Evolutionary conservation across 2,113 vertebrate genomes (phyloP).

Genomic region (Crotophaga sulcirostris): DNA sequence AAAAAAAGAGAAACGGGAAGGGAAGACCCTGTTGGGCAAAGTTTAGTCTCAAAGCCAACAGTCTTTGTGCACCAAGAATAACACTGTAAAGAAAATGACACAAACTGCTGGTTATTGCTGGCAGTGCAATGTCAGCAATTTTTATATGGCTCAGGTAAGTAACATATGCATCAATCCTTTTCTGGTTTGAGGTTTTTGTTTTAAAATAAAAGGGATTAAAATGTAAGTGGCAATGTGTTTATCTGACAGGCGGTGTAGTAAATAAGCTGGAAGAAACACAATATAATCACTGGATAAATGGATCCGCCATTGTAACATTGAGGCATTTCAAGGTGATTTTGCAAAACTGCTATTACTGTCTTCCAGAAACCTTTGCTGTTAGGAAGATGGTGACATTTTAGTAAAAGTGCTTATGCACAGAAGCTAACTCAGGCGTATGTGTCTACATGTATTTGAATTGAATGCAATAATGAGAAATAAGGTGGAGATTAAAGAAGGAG

Average conservation of each 20-base stretch:
- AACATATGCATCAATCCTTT: neutral
- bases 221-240: neutral
- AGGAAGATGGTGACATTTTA: neutral
- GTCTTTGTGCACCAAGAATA: neutral
- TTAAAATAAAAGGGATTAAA: neutral
- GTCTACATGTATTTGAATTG: neutral
- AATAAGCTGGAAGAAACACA: neutral
- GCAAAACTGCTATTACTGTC: neutral
- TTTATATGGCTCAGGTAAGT: neutral
- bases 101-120: neutral
- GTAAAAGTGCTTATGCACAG: neutral
- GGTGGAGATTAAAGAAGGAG: neutral
- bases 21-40: neutral
- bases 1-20: neutral
- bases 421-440: neutral
- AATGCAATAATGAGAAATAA: neutral
- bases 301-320: neutral
- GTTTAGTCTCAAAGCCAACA: neutral
- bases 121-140: neutral
- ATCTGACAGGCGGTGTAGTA: accelerated
- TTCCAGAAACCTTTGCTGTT: neutral
- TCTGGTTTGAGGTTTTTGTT: neutral
- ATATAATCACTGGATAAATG: neutral
- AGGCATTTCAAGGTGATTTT: neutral
- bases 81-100: neutral